Percentiles rank a stretch among this genome's conserved stretches.
These are phyloP conservation scores for Hippopotamyrus pictus DNA, from an alignment of 2,797 vertebrate genomes.

Conservation along the genomic window DNA sequence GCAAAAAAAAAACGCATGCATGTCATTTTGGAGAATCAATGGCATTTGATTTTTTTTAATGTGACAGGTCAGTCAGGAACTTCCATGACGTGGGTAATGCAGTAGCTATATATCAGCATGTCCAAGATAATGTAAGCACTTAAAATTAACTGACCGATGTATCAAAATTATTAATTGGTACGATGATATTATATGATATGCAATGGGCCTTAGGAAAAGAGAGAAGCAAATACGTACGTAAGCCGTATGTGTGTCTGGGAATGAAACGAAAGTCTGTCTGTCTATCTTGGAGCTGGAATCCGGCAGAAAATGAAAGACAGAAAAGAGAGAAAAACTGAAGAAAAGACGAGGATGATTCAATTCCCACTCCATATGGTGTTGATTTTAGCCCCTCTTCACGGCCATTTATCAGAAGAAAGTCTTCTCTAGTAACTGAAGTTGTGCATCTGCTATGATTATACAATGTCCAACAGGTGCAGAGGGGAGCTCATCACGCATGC, in stretches of 20 bases:
- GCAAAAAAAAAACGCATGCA: neutral
- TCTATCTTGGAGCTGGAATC: neutral
- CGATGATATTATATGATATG: neutral
- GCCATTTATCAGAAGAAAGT: neutral
- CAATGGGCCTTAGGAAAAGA: neutral
- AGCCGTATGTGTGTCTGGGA: neutral
- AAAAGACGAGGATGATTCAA: neutral
- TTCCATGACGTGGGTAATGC: neutral
- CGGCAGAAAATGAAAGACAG: neutral
- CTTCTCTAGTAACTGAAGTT: neutral
- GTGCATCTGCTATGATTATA: neutral
- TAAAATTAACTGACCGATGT: neutral
- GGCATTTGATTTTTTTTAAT: neutral
- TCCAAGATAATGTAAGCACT: neutral
- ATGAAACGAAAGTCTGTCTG: neutral
- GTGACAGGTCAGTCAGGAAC: neutral
- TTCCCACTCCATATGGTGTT: neutral
- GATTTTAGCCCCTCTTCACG: neutral
- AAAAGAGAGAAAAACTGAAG: neutral
- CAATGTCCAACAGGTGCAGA: neutral
- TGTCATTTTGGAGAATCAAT: neutral
- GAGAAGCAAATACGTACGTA: neutral
- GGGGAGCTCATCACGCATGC: neutral
- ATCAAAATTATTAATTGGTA: neutral
- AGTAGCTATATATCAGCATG: neutral